Conservation (phyloP, 2,113 vertebrate species). For the Raja brachyura region DNA sequence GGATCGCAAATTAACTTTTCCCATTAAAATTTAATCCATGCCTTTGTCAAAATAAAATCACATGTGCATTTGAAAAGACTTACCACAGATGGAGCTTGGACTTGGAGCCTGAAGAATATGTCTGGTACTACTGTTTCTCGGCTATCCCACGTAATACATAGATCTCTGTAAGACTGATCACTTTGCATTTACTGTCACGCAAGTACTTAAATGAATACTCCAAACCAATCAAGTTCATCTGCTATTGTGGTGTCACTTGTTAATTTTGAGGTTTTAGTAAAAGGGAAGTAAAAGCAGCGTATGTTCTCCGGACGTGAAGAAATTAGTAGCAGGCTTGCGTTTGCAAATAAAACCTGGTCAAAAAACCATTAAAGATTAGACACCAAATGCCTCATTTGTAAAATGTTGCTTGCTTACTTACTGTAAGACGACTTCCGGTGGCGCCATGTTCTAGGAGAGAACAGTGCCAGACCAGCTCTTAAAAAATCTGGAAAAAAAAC, state of each 20-base stretch:
- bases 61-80: neutral
- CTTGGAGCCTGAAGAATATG: neutral
- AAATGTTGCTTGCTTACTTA: neutral
- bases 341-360: neutral
- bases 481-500: too few relatives aligned
- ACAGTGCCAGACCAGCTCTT: too few relatives aligned
- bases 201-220: neutral
- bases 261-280: slow-evolving; percentile 23
- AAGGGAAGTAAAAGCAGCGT: slow-evolving; percentile 21
- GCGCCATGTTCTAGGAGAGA: too few relatives aligned
- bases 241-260: neutral
- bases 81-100: neutral
- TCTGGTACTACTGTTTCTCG: too few relatives aligned
- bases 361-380: neutral
- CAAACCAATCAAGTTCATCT: neutral
- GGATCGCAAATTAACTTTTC: neutral
- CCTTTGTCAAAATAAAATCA: neutral
- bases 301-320: neutral
- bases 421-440: too few relatives aligned
- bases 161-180: neutral
- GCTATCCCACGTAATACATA: neutral
- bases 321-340: neutral
- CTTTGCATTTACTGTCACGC: neutral
- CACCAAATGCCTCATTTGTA: neutral
- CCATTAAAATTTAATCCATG: neutral